Percentiles rank a stretch among this genome's conserved stretches.
Evolutionary conservation across 92 coral and sea anemone species (phyloP).

Genomic region (Zoanthus gigantus): DNA sequence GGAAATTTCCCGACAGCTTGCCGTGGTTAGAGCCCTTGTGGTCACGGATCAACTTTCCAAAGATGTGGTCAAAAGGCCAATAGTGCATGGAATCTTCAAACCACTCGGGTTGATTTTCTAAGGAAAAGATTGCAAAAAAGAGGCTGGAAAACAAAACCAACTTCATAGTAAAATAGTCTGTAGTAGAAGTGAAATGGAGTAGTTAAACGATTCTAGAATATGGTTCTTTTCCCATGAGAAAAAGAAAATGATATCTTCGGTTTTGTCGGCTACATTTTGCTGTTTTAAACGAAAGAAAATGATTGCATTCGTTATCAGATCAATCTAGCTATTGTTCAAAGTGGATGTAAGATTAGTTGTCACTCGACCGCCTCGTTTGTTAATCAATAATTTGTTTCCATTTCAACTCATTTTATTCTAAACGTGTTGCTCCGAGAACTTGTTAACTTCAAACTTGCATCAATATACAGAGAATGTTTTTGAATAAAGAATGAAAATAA

Average conservation of each 20-base stretch:
- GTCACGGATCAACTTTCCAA: constrained; percentile 56
- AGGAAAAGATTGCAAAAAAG: constrained; percentile 68
- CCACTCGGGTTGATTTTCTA: constrained; percentile 81
- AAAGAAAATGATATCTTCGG: neutral
- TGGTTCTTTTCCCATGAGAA: neutral
- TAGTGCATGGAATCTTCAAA: constrained; percentile 75
- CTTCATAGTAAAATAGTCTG: constrained; percentile 33
- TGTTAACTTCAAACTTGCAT: constrained; percentile 27
- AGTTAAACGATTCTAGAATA: neutral
- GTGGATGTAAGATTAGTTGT: neutral
- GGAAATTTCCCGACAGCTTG: constrained; percentile 66
- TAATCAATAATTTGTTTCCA: constrained; percentile 23
- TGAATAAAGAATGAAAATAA: constrained; percentile 22
- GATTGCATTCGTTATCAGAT: neutral
- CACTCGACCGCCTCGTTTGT: neutral
- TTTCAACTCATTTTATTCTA: constrained; percentile 6
- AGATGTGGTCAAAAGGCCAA: constrained; percentile 88
- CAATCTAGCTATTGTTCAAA: neutral
- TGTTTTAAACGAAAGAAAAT: neutral
- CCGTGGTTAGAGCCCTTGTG: constrained; percentile 73
- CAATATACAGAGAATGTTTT: constrained; percentile 8
- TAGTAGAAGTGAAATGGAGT: neutral
- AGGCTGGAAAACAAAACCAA: constrained; percentile 58
- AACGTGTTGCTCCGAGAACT: constrained; percentile 13
- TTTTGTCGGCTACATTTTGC: neutral